Conservation (phyloP, 2,113 vertebrate species). For the Percina caprodes region DNA sequence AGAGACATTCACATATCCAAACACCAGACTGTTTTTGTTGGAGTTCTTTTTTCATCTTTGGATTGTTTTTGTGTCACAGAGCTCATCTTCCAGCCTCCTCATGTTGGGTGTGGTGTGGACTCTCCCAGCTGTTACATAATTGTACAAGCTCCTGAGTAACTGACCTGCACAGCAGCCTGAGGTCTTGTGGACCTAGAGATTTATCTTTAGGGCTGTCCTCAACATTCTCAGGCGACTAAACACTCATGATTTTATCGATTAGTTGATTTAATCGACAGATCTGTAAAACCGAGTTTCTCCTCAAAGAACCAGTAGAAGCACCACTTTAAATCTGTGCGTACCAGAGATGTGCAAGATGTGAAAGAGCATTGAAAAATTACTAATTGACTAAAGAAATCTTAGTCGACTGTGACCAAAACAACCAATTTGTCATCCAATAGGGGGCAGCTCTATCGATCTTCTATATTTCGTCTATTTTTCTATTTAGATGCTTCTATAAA, state of each 20-base stretch:
- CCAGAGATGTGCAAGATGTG: too few relatives aligned
- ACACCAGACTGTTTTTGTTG: slow-evolving; percentile 40
- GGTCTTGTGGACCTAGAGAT: slow-evolving; percentile 15
- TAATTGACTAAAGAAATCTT: too few relatives aligned
- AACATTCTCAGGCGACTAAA: too few relatives aligned
- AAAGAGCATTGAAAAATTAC: too few relatives aligned
- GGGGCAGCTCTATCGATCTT: not conserved
- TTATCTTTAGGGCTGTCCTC: not conserved
- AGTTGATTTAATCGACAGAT: too few relatives aligned
- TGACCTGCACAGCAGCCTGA: not conserved
- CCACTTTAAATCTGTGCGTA: too few relatives aligned
- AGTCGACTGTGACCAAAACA: too few relatives aligned
- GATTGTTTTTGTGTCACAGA: slow-evolving; percentile 37
- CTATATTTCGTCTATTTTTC: slow-evolving; percentile 42
- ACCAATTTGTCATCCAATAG: too few relatives aligned
- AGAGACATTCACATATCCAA: slow-evolving; percentile 8
- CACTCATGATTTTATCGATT: too few relatives aligned
- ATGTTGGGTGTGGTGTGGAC: slow-evolving; percentile 30
- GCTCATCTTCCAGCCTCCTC: slow-evolving; percentile 42
- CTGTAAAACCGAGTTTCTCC: too few relatives aligned
- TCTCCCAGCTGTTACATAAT: slow-evolving; percentile 32
- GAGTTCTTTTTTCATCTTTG: not conserved
- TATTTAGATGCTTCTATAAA: slow-evolving; percentile 27
- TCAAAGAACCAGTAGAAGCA: too few relatives aligned
- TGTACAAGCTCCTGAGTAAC: slow-evolving; percentile 1